These are phyloP conservation scores for Eueides isabella DNA, from an alignment of 1,140 invertebrate genomes.

Conservation along the genomic window DNA sequence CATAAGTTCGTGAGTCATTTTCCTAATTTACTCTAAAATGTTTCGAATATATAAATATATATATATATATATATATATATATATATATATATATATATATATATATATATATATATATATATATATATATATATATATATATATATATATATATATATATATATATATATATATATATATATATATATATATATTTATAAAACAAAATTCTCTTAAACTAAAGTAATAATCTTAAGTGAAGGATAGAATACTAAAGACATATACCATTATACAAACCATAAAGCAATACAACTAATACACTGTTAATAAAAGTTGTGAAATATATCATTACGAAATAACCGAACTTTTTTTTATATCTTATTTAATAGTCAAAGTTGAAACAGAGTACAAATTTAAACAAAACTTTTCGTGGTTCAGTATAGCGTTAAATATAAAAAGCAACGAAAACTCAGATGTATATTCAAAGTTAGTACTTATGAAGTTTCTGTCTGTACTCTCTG, in stretches of 20 bases:
- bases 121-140: background rate
- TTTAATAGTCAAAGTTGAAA: constrained; percentile 25
- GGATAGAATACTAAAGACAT: background rate
- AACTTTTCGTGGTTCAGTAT: constrained; percentile 23
- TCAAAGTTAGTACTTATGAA: constrained; percentile 31
- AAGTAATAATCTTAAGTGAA: background rate
- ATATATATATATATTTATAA: too few relatives aligned
- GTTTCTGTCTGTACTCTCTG: constrained; percentile 21
- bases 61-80: background rate
- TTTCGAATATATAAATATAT: background rate
- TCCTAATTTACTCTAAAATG: too few relatives aligned
- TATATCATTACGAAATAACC: constrained; percentile 12
- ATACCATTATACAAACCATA: background rate
- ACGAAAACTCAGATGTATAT: constrained; percentile 27
- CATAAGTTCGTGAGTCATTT: too few relatives aligned
- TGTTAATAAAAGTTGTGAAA: constrained; percentile 14
- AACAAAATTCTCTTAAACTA: background rate
- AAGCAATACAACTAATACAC: background rate
- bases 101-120: background rate
- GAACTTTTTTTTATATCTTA: constrained; percentile 23
- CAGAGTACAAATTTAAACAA: constrained; percentile 8
- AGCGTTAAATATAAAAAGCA: constrained; percentile 30
- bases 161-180: too few relatives aligned
- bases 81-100: background rate
- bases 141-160: background rate